These are phyloP conservation scores for Miniopterus natalensis DNA, from an alignment of 2,113 vertebrate genomes.

Conservation along the genomic window DNA sequence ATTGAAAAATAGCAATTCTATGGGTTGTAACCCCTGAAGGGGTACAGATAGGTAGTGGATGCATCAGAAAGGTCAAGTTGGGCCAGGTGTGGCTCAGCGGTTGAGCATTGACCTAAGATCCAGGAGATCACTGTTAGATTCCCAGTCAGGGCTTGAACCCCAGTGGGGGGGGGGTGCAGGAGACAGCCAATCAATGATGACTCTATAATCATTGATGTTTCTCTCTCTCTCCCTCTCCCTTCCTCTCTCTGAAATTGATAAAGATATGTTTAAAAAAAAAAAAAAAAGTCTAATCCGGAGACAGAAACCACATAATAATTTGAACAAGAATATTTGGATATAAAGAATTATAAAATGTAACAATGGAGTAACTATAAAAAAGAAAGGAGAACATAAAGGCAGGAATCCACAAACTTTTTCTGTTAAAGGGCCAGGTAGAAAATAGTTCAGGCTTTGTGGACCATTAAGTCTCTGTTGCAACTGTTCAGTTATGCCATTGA, in stretches of 20 bases:
- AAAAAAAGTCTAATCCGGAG: neutral
- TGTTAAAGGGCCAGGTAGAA: neutral
- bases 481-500: neutral
- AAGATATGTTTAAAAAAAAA: too few species aligned
- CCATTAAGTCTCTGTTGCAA: neutral
- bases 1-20: neutral
- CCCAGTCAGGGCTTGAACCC: too few species aligned
- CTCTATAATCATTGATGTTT: too few species aligned
- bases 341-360: conserved; percentile 45
- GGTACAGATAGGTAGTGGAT: neutral
- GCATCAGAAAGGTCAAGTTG: neutral
- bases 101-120: too few species aligned
- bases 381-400: neutral
- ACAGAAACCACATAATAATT: conserved; percentile 28
- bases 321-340: conserved; percentile 24
- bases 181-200: too few species aligned
- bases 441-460: neutral
- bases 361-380: neutral
- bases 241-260: too few species aligned
- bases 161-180: too few species aligned
- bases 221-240: too few species aligned
- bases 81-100: too few species aligned
- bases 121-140: too few species aligned
- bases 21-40: neutral
- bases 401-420: neutral